Evolutionary conservation across 2,888 invertebrate species (phyloP).

Genomic region (Lordiphosa fenestrarum): DNA sequence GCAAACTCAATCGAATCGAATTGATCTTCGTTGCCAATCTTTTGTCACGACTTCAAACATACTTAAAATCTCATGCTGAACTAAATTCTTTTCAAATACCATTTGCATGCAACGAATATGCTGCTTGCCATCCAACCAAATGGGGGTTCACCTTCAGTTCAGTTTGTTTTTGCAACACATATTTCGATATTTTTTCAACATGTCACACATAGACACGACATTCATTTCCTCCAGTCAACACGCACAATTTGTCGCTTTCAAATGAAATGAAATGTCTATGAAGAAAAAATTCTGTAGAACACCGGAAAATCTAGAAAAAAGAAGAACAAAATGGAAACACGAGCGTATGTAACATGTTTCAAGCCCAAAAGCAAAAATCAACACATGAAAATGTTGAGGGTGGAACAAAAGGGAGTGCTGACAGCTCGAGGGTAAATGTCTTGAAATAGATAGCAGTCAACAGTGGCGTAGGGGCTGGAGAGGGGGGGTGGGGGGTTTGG

Average conservation of each 20-base stretch:
- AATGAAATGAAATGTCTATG: slow-evolving; percentile 57
- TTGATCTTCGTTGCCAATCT: too few relatives aligned
- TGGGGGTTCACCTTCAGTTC: too few relatives aligned
- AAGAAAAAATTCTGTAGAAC: slow-evolving; percentile 20
- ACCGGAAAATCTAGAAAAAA: slow-evolving; percentile 36
- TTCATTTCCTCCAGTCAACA: slow-evolving; percentile 71
- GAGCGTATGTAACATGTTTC: slow-evolving; percentile 30
- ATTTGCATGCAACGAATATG: slow-evolving; percentile 29
- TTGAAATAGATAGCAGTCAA: slow-evolving; percentile 24
- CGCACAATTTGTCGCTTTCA: slow-evolving; percentile 71
- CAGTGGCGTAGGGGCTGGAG: too few relatives aligned
- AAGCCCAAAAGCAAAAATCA: slow-evolving; percentile 47
- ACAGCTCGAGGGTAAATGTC: slow-evolving; percentile 42
- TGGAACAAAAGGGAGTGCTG: slow-evolving; percentile 13
- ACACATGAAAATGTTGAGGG: slow-evolving; percentile 38
- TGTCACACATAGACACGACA: slow-evolving; percentile 60
- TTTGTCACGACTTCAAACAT: too few relatives aligned
- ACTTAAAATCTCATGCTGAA: too few relatives aligned
- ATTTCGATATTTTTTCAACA: slow-evolving; percentile 69
- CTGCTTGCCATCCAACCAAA: slow-evolving; percentile 15
- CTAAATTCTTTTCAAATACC: slow-evolving; percentile 17
- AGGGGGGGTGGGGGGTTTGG: too few relatives aligned
- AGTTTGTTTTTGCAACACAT: slow-evolving; percentile 29
- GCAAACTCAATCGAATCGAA: too few relatives aligned
- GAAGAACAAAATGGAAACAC: slow-evolving; percentile 17